Base-by-base conservation (phyloP, 2,797 vertebrate species). In the Myotis daubentonii region DNA sequence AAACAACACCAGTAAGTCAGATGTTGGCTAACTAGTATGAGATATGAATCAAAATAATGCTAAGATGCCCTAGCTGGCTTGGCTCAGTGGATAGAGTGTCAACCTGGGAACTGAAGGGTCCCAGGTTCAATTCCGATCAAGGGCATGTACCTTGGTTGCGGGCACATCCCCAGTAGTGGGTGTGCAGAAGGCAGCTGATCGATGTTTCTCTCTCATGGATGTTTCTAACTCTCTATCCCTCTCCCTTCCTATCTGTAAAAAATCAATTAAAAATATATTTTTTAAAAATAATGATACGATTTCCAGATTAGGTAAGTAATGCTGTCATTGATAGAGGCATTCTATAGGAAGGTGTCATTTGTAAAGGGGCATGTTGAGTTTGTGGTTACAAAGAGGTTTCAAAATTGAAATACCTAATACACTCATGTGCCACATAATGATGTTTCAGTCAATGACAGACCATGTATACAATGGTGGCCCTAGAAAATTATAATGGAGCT, bases 341-440 rank as follows among this genome's bases (percentile, higher is more conserved):
- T 75, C 7, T 70, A 28, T 51, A 51, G 8, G 33, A 93, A 94
- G 33, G 62, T 76, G 53, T 55, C 76, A 55, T 7, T 55, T 94
- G 8, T 60, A 68, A 84, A 92, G 81, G 10, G 11, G 49, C n/a
- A 68, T 82, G n/a, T 55, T 72, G 36, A 92, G 49, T 74, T 88
- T 84, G 11, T 88, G 28, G 28, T 88, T 19, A 88, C 38, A 85
- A 83, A 57, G 71, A 94, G 33, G 68, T 74, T 88, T 70, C 53
- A 89, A 41, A 85, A 28, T 49, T 57, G 33, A 84, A 89, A 80
- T 92, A 51, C 16, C 82, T 57, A 49, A 91, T 25, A n/a, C 41
- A 76, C 47, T 51, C 47, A 76, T 51, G 47, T 33, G 30, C 74
- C 30, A 76, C 30, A n/a, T 76, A 76, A 75, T 6, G 22, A 72